Evolutionary conservation across 2,113 vertebrate genomes (phyloP).

Genomic region (Salvelinus sp.): DNA sequence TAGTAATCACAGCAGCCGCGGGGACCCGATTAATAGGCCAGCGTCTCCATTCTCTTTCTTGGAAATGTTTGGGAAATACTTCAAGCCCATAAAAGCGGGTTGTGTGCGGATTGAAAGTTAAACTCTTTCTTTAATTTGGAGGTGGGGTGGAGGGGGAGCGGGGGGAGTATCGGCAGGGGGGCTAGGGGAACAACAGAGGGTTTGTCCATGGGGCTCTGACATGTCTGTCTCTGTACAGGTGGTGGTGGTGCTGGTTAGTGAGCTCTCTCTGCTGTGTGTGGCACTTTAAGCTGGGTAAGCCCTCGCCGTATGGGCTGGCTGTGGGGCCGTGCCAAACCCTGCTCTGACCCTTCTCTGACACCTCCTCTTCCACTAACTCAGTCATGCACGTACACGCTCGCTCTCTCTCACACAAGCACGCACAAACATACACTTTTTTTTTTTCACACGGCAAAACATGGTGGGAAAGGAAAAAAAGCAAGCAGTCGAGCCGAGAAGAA

Average conservation of each 20-base stretch:
- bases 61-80: conserved; percentile 26
- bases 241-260: background rate
- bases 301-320: background rate
- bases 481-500: background rate
- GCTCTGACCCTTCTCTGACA: background rate
- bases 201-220: conserved; percentile 6
- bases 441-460: background rate
- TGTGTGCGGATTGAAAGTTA: conserved; percentile 11
- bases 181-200: conserved; percentile 1
- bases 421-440: background rate
- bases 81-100: conserved; percentile 4
- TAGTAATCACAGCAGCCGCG: conserved; percentile 23
- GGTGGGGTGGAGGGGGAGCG: background rate
- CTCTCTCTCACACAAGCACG: background rate
- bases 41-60: conserved; percentile 10
- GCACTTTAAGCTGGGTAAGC: conserved; percentile 7
- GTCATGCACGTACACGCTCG: background rate
- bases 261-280: background rate
- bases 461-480: background rate
- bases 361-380: background rate
- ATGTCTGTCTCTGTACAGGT: background rate
- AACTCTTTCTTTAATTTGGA: background rate
- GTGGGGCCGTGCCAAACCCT: conserved; percentile 2
- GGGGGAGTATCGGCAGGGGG: background rate
- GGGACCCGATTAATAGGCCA: conserved; percentile 5